These are phyloP conservation scores for Trichoplusia ni DNA, from an alignment of 1,140 invertebrate species.

Conservation along the genomic window DNA sequence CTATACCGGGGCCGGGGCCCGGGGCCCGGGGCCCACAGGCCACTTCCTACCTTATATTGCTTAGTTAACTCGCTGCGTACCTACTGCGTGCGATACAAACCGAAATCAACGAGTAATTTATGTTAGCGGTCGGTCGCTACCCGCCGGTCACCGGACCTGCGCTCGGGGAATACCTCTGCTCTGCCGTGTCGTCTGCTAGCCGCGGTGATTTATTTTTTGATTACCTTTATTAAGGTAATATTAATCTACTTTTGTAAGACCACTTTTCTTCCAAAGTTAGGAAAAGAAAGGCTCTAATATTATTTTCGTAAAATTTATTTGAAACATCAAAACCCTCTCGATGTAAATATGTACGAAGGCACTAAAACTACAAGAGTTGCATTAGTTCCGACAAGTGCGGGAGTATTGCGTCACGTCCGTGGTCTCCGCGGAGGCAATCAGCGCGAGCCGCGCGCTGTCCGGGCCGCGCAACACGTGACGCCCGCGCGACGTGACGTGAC, in stretches of 20 bases:
- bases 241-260: no score
- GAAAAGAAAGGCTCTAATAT: no score
- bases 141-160: background rate
- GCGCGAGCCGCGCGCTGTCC: background rate
- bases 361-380: background rate
- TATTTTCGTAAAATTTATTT: no score
- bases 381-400: background rate
- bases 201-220: no score
- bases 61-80: background rate
- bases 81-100: background rate
- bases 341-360: background rate
- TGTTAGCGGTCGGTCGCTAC: background rate
- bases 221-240: no score
- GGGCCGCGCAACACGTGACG: background rate
- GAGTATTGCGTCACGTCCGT: conserved; percentile 10
- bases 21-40: no score
- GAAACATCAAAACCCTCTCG: no score
- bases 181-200: no score
- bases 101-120: conserved; percentile 1
- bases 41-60: background rate
- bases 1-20: background rate
- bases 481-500: background rate
- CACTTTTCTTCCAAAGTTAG: no score
- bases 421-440: conserved; percentile 2
- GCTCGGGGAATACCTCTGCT: background rate